Evolutionary conservation across 2,113 vertebrate genomes (phyloP).

Genomic region (Dasypus novemcinctus): DNA sequence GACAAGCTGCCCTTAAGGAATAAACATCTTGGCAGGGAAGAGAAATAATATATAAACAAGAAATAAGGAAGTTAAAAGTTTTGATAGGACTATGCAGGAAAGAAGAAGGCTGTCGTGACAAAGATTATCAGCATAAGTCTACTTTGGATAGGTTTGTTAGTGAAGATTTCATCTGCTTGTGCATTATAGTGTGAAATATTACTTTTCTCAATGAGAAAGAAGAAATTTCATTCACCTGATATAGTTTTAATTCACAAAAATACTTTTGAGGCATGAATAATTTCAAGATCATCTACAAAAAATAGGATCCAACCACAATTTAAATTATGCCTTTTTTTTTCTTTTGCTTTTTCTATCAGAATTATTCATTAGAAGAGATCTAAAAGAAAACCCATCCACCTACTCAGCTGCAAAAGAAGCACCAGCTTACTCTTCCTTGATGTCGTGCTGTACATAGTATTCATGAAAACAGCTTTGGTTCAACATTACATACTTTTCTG

Average conservation of each 20-base stretch:
- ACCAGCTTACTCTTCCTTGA: too few species aligned
- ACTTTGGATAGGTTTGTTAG: background rate
- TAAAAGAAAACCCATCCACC: background rate
- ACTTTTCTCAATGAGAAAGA: background rate
- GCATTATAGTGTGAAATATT: background rate
- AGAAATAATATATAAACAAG: background rate
- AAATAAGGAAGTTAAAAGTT: background rate
- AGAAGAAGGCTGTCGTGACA: fast-evolving
- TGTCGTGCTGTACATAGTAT: fast-evolving
- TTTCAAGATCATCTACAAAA: background rate
- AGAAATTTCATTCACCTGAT: background rate
- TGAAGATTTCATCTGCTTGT: background rate
- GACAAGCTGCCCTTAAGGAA: background rate
- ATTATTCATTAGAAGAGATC: background rate
- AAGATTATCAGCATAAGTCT: too few species aligned
- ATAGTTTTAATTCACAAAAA: background rate
- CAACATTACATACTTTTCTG: background rate
- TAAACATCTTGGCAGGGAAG: background rate
- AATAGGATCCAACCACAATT: background rate
- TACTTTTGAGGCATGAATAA: background rate
- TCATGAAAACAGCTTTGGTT: background rate
- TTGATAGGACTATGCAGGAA: too few species aligned
- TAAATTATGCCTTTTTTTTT: background rate
- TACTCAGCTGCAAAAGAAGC: background rate
- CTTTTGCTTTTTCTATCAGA: background rate